Percentiles rank a stretch among this genome's conserved stretches.
Evolutionary conservation across 2,888 invertebrate genomes (phyloP).

Genomic region (Rosalia funebris): DNA sequence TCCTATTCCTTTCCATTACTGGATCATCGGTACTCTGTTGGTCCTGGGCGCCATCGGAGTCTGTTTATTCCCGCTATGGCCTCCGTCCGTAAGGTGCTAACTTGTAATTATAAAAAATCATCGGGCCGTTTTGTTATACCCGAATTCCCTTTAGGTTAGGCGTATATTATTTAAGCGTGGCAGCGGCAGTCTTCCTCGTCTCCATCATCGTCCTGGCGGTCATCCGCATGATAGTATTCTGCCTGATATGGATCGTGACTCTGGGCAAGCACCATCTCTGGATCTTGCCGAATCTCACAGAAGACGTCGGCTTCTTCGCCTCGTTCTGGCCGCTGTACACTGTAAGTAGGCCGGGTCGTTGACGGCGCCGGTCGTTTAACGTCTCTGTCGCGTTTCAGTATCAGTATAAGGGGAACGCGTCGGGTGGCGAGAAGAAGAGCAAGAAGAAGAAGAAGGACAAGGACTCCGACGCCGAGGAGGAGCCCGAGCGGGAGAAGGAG

Average conservation of each 20-base stretch:
- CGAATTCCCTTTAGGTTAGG: slow-evolving; percentile 73
- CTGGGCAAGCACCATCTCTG: slow-evolving; percentile 94
- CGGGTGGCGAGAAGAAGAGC: slow-evolving; percentile 68
- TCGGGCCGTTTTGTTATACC: slow-evolving; percentile 12
- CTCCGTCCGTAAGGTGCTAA: slow-evolving; percentile 87
- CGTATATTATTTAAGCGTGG: slow-evolving; percentile 96
- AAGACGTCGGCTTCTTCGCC: slow-evolving; percentile 98
- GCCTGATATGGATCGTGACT: slow-evolving; percentile 87
- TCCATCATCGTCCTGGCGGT: slow-evolving; percentile 91
- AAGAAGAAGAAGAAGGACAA: slow-evolving; percentile 83
- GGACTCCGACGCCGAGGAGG: slow-evolving; percentile 78
- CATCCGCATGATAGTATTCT: slow-evolving; percentile 90
- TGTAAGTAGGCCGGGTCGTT: slow-evolving; percentile 22
- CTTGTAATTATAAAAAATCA: slow-evolving; percentile 32
- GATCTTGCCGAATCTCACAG: slow-evolving; percentile 98
- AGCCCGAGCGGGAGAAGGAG: slow-evolving; percentile 50
- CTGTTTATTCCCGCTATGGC: slow-evolving; percentile 99
- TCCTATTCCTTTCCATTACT: slow-evolving; percentile 93
- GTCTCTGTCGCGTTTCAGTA: slow-evolving; percentile 70
- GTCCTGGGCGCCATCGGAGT: slow-evolving; percentile 94
- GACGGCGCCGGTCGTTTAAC: not conserved
- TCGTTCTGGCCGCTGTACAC: slow-evolving; percentile 91
- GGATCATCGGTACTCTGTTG: slow-evolving; percentile 89
- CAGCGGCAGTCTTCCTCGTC: slow-evolving; percentile 93
- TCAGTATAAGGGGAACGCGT: slow-evolving; percentile 78